Evolutionary conservation across 2,113 vertebrate genomes (phyloP), one percentile per base, ranked within the genome.

Genomic region (Gymnocephalus cernua): DNA sequence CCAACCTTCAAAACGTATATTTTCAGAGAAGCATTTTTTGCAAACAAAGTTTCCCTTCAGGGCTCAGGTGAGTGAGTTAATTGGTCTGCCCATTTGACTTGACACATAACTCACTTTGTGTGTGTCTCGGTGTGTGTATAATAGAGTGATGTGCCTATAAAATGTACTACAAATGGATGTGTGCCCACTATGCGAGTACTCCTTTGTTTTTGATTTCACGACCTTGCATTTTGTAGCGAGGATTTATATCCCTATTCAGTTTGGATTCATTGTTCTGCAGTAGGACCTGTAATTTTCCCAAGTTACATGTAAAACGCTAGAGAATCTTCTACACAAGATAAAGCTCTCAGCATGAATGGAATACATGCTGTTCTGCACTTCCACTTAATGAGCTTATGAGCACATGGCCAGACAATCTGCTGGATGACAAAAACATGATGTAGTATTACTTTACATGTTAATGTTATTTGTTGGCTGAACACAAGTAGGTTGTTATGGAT

Each of bases 391-490:
- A 29, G 29, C 29, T 29, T 29, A 83, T 16, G 16, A 87, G 41
- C 82, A 89, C 61, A 75, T 83, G 79, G 32, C 79, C 56, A 27
- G n/a, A 71, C 54, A 77, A 86, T 80, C 67, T 77, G 79, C 80
- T 64, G 61, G 10, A 81, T 66, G 44, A 57, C 27, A 76, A 82
- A 83, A 77, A 71, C 62, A 63, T 63, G 41, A 78, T 21, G 47
- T 13, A 47, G n/a, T 18, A 25, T 69, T 51, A 70, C 67, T 79
- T 74, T n/a, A 12, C 32, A 47, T 68, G 50, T 72, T 19, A 70
- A 54, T 47, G 41, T 62, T 75, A 67, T 58, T 53, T 82, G 53
- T 44, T 77, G 68, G 38, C 41, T 74, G 58, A 82, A 38, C 18
- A 62, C 3, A 63, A 57, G 41, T 15, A 38, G 41, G 29, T 47